Base-by-base conservation (phyloP, 2,888 invertebrate genomes). In the Limenitis camilla region DNA sequence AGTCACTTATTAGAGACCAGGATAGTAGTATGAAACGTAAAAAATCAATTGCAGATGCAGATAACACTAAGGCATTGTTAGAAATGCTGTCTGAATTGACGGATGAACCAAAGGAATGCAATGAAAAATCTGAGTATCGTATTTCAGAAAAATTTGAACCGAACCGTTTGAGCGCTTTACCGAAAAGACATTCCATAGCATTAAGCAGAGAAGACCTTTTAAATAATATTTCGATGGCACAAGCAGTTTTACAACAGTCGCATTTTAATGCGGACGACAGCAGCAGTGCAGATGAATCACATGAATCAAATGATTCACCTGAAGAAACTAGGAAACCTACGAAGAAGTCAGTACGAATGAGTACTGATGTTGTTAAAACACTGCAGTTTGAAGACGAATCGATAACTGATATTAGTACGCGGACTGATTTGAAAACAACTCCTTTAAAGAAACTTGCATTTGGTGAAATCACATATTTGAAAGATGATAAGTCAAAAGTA, bases 331-430 rank as follows among this genome's bases (percentile, higher is more conserved):
- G n/a, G 1, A 36, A 44, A 49, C 3, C 59, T 53, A 3, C 52
- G 55, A 45, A 58, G 53, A 74, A 65, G 19, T 59, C 68, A 0
- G 56, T 58, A 0, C 64, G 73, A 27, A 47, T 69, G 28, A 79
- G 77, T 60, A 67, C 56, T n/a, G 81, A 81, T 30, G 77, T 85
- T 0, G 78, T 81, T 0, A 84, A 84, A 62, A 78, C 77, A 0
- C 60, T 86, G n/a, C 64, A 78, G 6, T 85, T 83, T 50, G 80
- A 80, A 29, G 79, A 81, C 4, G 79, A 81, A 6, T 74, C 78
- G 0, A 19, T 60, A 0, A 74, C 59, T 9, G 78, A 77, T 1
- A 35, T 39, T 0, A 71, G 63, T 40, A 9, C 63, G 1, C 62
- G 61, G 41, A 55, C 62, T 0, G 64, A 69, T 1, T n/a, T 52